A percentile compares a stretch with the other conserved stretches of the same genome.
Conservation (phyloP, 2,113 vertebrate genomes). For the Mus spicilegus region DNA sequence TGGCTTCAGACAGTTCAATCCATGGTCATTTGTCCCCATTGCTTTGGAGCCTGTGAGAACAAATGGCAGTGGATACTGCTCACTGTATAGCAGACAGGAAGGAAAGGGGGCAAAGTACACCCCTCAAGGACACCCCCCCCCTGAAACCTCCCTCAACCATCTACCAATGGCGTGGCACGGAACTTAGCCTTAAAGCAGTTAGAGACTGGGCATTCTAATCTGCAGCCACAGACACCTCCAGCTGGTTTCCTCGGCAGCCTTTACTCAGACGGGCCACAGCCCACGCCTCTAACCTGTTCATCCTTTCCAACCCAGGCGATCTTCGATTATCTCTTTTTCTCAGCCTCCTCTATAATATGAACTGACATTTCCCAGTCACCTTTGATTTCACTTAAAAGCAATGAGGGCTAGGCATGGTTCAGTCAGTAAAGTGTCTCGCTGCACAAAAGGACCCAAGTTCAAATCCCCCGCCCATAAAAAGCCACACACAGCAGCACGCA, state of each 20-base stretch:
- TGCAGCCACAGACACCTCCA: too few species aligned
- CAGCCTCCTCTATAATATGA: background rate
- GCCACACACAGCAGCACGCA: background rate
- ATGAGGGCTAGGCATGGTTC: background rate
- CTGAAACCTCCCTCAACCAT: background rate
- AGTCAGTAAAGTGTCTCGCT: too few species aligned
- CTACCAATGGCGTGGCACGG: background rate
- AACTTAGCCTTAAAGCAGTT: background rate
- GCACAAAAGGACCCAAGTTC: background rate
- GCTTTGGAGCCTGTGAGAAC: background rate
- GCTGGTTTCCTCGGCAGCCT: background rate
- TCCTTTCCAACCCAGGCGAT: background rate
- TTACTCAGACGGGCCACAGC: background rate
- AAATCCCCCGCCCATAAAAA: background rate
- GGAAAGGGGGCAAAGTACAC: background rate
- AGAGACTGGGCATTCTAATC: background rate
- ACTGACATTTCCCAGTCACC: background rate
- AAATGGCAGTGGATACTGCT: background rate
- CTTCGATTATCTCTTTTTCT: background rate
- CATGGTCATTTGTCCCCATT: background rate
- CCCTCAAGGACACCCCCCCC: background rate
- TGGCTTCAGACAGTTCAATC: background rate
- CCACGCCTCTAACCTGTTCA: background rate
- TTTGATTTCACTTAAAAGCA: slow-evolving; percentile 7
- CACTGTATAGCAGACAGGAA: background rate